These are phyloP conservation scores for Octomys mimax DNA, from an alignment of 2,797 vertebrate species.

Conservation along the genomic window DNA sequence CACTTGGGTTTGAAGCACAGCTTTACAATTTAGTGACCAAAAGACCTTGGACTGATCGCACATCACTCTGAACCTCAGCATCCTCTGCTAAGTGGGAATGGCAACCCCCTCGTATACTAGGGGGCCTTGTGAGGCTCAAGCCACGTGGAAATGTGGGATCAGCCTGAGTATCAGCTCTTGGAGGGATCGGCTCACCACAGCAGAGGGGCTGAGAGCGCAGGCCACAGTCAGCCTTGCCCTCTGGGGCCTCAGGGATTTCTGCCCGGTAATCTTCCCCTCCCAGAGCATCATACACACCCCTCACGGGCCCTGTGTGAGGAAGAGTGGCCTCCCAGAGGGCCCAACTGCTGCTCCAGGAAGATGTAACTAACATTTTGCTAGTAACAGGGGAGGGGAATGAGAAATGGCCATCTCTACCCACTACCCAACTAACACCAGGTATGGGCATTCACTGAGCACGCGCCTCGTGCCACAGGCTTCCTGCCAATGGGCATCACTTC, in stretches of 20 bases:
- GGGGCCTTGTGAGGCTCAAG: not conserved
- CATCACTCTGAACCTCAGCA: not conserved
- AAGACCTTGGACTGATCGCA: not conserved
- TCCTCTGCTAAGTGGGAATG: not conserved
- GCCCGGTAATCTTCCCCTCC: fast-evolving
- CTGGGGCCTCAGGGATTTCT: not conserved
- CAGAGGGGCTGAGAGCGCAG: not conserved
- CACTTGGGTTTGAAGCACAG: not conserved
- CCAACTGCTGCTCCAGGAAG: not conserved
- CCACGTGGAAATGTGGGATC: no score
- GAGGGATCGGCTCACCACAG: not conserved
- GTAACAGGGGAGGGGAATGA: not conserved
- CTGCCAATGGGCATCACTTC: not conserved
- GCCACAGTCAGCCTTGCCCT: not conserved
- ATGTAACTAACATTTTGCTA: no score
- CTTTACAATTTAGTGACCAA: not conserved
- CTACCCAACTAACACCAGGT: no score
- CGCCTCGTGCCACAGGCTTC: fast-evolving
- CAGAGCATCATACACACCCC: no score
- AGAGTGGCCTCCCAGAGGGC: not conserved
- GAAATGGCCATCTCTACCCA: not conserved
- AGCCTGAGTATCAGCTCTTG: not conserved
- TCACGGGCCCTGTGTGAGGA: not conserved
- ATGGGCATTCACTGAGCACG: not conserved
- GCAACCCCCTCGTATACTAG: not conserved